Base-by-base conservation (phyloP, 2,888 invertebrate species). In the Parapristionchus giblindavisi region DNA sequence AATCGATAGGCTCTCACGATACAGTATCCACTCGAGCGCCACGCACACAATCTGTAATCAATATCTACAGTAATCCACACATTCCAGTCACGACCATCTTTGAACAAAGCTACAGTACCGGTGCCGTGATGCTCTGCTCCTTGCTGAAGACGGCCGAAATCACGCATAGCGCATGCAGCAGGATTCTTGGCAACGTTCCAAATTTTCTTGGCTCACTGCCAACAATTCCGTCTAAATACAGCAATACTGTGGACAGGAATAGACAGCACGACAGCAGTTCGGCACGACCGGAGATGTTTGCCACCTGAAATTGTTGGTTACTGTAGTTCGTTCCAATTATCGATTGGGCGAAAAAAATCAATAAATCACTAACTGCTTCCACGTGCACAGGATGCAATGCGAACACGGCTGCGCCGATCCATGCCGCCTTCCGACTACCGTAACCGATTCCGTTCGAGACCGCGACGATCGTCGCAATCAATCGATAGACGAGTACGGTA, bases 331-430 rank as follows among this genome's bases (percentile, higher is more conserved):
- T 17, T 5, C 38, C 61, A 21, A 38, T 36, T 29, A 17, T 14
- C 38, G 60, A 58, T 8, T 29, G 4, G 24, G 43, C 0, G 21
- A 8, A 27, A 21, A 17, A 27, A 63, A 43, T 63, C 43, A 27
- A 27, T 43, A 63, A n/a, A 54, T 38, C 1, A 32, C 91, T 89
- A 88, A 92, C 94, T 77, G 94, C 93, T 91, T 98, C 97, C 0
- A 93, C 92, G 89, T 98, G 97, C 66, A 97, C 90, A 0, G 98
- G 97, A 91, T 97, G 97, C 24, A 94, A 92, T 21, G 94, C 92
- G 90, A 96, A 98, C 36, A 96, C 88, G 3, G 93, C 83, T 24
- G 93, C 90, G n/a, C 70, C 51, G 0, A 51, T n/a, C 63, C 63
- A 60, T 24, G 93, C 90, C 21, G 72, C 51, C 0, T 36, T n/a